Conservation (phyloP, 2,113 vertebrate species). For the Vidua macroura region DNA sequence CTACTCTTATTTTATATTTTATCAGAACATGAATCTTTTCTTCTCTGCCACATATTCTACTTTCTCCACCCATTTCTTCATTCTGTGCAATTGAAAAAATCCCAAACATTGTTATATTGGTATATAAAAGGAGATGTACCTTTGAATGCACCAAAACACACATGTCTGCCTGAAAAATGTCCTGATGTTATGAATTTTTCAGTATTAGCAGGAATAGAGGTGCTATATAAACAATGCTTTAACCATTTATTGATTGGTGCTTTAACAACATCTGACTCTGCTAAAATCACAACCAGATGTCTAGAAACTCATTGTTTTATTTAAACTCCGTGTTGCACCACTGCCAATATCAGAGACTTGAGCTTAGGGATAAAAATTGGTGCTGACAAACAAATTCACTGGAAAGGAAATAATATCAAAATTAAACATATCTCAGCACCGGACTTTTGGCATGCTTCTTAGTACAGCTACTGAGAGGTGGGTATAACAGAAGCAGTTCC, state of each 20-base stretch:
- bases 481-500: not conserved
- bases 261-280: constrained; percentile 8
- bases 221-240: constrained; percentile 28
- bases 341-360: not conserved
- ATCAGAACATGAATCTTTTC: not conserved
- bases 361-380: not conserved
- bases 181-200: constrained; percentile 30
- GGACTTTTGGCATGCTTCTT: not conserved
- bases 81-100: not conserved
- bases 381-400: not conserved
- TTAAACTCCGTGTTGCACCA: not conserved
- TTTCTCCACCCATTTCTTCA: not conserved
- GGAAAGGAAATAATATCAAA: not conserved
- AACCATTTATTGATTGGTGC: constrained; percentile 37
- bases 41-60: not conserved
- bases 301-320: not conserved
- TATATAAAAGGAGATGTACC: not conserved
- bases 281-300: not conserved
- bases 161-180: not conserved
- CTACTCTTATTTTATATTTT: not conserved
- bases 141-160: not conserved
- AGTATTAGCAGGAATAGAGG: constrained; percentile 24
- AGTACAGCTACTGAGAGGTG: not conserved
- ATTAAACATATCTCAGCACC: not conserved
- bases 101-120: not conserved